phyloP scores from a whole-genome alignment of 1,140 invertebrate genomes.

The Lepidurus arcticus region DNA sequence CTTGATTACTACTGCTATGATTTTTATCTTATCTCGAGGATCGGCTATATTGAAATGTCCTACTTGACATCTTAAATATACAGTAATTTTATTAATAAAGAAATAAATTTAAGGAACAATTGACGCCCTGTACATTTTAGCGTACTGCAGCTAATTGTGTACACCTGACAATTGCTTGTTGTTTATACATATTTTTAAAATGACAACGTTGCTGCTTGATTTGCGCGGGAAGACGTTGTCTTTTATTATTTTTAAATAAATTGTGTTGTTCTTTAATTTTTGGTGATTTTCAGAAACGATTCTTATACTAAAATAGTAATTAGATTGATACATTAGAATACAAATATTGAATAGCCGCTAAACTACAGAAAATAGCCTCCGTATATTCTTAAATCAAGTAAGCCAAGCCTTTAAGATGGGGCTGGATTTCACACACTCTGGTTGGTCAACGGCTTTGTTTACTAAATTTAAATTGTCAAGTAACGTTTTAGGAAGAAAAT shows the following conservation, averaged over 20 bases:
- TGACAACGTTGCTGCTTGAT: background rate
- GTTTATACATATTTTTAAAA: background rate
- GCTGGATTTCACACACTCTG: too few relatives aligned
- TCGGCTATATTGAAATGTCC: background rate
- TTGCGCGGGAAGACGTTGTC: background rate
- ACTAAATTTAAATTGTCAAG: too few relatives aligned
- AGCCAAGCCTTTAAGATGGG: too few relatives aligned
- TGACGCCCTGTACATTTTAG: background rate
- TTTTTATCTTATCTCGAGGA: background rate
- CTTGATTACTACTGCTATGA: background rate
- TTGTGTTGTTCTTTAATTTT: too few relatives aligned
- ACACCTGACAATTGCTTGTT: background rate
- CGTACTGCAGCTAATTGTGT: background rate
- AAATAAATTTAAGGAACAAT: background rate
- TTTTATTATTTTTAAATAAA: background rate
- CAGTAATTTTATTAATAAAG: background rate
- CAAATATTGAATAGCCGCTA: too few relatives aligned
- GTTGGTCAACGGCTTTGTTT: too few relatives aligned
- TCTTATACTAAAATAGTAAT: too few relatives aligned
- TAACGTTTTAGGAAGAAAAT: too few relatives aligned
- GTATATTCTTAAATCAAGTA: too few relatives aligned
- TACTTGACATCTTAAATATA: background rate
- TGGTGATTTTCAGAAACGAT: too few relatives aligned
- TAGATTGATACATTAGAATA: too few relatives aligned
- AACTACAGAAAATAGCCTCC: too few relatives aligned